A percentile compares a stretch with the other conserved stretches of the same genome.
These are phyloP conservation scores for Scolanthus callimorphus DNA, from an alignment of 92 coral and sea anemone genomes.

Conservation along the genomic window DNA sequence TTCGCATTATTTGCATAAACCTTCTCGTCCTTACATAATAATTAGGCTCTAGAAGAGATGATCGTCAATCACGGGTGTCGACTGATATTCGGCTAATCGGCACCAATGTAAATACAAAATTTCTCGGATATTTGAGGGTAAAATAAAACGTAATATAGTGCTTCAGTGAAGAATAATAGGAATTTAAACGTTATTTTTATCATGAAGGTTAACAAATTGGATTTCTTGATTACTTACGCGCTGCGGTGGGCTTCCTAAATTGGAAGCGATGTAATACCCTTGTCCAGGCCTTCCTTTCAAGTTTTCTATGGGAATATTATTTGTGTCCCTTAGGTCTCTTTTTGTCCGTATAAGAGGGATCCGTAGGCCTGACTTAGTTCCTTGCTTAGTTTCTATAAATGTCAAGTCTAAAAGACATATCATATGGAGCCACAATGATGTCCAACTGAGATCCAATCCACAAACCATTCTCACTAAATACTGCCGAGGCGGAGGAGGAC, in stretches of 20 bases:
- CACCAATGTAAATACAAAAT: no score
- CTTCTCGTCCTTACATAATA: no score
- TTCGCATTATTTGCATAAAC: no score
- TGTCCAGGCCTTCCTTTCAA: constrained; percentile 96
- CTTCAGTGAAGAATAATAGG: no score
- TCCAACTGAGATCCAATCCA: constrained; percentile 7
- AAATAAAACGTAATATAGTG: no score
- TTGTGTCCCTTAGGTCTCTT: constrained; percentile 68
- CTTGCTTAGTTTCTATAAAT: constrained; percentile 24
- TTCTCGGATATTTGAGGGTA: no score
- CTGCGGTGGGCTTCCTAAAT: constrained; percentile 91
- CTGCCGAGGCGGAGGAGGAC: background rate
- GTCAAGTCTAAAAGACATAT: constrained; percentile 39
- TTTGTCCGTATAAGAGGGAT: constrained; percentile 76
- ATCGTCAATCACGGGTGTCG: no score
- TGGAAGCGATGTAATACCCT: constrained; percentile 90
- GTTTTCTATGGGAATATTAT: constrained; percentile 86
- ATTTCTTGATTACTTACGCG: constrained; percentile 58
- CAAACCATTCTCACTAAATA: constrained; percentile 7
- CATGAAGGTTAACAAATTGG: no score
- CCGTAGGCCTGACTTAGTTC: constrained; percentile 33
- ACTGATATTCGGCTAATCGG: no score
- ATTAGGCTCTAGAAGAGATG: no score
- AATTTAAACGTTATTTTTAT: no score
- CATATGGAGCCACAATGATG: constrained; percentile 14